Evolutionary conservation across 2,113 vertebrate species (phyloP).

Genomic region (Campylomormyrus numenius): DNA sequence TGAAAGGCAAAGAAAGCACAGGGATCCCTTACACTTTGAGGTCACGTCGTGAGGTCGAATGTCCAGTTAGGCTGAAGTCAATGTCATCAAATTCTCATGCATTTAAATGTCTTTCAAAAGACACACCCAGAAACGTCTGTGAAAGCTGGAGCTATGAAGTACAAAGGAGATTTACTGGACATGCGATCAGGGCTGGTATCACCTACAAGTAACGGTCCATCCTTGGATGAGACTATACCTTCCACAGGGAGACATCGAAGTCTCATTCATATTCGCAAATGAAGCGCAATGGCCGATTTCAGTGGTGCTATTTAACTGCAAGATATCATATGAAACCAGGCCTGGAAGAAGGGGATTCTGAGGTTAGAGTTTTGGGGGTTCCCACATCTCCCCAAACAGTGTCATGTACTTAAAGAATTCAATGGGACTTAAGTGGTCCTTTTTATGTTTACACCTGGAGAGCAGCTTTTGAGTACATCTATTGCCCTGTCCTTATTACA

Average conservation of each 20-base stretch:
- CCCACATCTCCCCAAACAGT: background rate
- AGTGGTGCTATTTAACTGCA: background rate
- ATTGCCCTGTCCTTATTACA: background rate
- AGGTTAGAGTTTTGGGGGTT: background rate
- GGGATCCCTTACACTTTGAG: background rate
- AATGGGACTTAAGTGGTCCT: background rate
- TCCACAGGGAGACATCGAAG: background rate
- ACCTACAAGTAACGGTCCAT: background rate
- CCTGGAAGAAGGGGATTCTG: background rate
- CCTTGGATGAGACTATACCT: background rate
- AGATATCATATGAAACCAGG: background rate
- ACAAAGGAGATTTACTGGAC: background rate
- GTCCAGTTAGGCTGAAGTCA: background rate
- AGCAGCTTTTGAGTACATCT: background rate
- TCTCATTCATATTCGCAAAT: background rate
- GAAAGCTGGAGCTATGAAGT: background rate
- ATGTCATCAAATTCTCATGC: background rate
- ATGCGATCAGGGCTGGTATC: background rate
- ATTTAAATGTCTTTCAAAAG: background rate
- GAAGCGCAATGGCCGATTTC: background rate
- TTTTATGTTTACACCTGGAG: background rate
- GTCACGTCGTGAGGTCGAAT: background rate
- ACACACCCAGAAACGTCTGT: background rate
- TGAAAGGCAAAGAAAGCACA: background rate
- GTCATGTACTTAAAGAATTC: slow-evolving; percentile 4